phyloP scores from a whole-genome alignment of 2,797 vertebrate genomes.

The Discoglossus pictus region DNA sequence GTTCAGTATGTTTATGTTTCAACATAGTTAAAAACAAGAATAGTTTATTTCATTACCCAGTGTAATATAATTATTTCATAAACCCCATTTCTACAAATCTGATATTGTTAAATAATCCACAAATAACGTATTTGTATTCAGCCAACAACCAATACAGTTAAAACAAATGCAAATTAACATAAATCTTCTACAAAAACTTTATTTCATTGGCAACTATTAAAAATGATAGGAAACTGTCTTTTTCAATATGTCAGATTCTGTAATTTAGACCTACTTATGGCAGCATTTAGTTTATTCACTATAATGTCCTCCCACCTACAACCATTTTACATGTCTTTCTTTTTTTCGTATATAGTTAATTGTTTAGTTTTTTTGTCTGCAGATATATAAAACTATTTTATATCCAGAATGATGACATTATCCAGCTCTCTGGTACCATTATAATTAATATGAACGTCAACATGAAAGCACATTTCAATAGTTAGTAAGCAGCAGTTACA shows the following conservation, averaged over 20 bases:
- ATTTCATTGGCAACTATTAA: slow-evolving; percentile 66
- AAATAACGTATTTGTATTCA: slow-evolving; percentile 20
- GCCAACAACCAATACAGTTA: slow-evolving; percentile 46
- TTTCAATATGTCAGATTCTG: slow-evolving; percentile 61
- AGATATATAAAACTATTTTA: background rate
- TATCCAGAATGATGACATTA: background rate
- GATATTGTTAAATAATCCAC: background rate
- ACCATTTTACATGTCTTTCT: slow-evolving; percentile 51
- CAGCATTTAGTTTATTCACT: slow-evolving; percentile 56
- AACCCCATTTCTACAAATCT: too few species aligned
- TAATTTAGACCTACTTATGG: slow-evolving; percentile 65
- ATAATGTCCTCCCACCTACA: slow-evolving; percentile 65
- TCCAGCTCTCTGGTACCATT: background rate
- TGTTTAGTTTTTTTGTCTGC: too few species aligned
- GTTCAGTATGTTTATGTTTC: too few species aligned
- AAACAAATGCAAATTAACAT: slow-evolving; percentile 55
- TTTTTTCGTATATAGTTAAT: slow-evolving; percentile 1
- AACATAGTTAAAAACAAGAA: too few species aligned
- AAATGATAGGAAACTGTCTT: slow-evolving; percentile 58
- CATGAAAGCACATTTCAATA: too few species aligned
- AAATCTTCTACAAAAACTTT: slow-evolving; percentile 64
- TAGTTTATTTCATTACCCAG: too few species aligned
- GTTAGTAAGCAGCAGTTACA: too few species aligned
- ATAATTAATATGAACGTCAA: too few species aligned
- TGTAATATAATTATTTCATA: too few species aligned